phyloP scores from a whole-genome alignment of 2,113 vertebrate species.

The Rhinopithecus roxellana region DNA sequence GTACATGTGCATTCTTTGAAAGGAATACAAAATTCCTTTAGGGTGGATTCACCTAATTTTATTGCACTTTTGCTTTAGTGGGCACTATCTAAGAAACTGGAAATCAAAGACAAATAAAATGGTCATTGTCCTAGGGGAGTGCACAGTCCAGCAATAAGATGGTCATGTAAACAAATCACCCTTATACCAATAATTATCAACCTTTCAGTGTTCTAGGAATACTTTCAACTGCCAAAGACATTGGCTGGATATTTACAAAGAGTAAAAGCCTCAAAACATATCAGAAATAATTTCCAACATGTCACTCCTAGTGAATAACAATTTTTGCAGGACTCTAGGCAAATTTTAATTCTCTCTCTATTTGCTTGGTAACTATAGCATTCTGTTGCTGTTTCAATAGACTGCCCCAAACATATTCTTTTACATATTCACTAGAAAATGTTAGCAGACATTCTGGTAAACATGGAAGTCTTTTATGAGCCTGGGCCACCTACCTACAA shows the following conservation, averaged over 20 bases:
- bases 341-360: conserved; percentile 60
- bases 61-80: not conserved
- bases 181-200: not conserved
- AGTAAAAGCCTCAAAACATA: conserved; percentile 50
- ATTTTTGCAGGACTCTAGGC: conserved; percentile 55
- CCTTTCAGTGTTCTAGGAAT: not conserved
- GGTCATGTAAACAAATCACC: not conserved
- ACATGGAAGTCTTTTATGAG: conserved; percentile 60
- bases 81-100: not conserved
- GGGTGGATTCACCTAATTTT: not conserved
- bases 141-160: not conserved
- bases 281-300: conserved; percentile 58
- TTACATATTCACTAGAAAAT: conserved; percentile 76
- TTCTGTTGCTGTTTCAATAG: conserved; percentile 76
- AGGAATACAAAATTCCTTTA: conserved; percentile 10
- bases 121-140: not conserved
- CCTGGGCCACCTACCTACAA: conserved; percentile 58
- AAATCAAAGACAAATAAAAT: not conserved
- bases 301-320: conserved; percentile 48
- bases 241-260: conserved; percentile 39
- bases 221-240: not conserved
- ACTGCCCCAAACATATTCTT: conserved; percentile 73
- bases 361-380: conserved; percentile 65
- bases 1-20: not conserved
- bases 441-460: conserved; percentile 70